phyloP scores from a whole-genome alignment of 2,113 vertebrate species.

The Meleagris gallopavo region DNA sequence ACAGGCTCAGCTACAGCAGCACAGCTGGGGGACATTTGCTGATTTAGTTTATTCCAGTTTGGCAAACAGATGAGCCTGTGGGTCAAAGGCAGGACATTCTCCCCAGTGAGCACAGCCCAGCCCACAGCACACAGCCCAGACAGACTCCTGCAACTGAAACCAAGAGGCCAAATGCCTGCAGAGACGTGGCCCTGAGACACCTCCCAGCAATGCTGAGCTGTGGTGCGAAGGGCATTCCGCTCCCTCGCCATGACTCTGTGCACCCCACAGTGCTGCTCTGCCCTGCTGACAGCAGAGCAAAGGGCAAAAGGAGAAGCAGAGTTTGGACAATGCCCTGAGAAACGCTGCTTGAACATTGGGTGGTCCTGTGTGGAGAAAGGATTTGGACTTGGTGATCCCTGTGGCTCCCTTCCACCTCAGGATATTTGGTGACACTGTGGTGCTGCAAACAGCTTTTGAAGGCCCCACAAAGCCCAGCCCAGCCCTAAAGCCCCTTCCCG shows the following conservation, averaged over 20 bases:
- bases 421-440: background rate
- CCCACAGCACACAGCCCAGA: no score
- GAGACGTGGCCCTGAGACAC: background rate
- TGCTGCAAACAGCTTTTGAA: background rate
- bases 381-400: background rate
- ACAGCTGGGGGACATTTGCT: background rate
- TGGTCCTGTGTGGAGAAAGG: background rate
- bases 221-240: background rate
- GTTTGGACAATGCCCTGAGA: background rate
- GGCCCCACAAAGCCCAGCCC: background rate
- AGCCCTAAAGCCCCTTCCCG: fast-evolving
- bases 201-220: background rate
- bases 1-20: background rate
- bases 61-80: background rate
- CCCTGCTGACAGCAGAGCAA: background rate
- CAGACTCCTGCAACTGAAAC: background rate
- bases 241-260: background rate
- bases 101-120: background rate
- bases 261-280: background rate
- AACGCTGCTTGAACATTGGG: background rate
- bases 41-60: background rate
- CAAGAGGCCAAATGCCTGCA: fast-evolving
- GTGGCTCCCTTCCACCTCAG: background rate
- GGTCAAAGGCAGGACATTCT: background rate
- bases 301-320: background rate